These are phyloP conservation scores for Ceramica pisi DNA, from an alignment of 2,888 invertebrate species.

Conservation along the genomic window DNA sequence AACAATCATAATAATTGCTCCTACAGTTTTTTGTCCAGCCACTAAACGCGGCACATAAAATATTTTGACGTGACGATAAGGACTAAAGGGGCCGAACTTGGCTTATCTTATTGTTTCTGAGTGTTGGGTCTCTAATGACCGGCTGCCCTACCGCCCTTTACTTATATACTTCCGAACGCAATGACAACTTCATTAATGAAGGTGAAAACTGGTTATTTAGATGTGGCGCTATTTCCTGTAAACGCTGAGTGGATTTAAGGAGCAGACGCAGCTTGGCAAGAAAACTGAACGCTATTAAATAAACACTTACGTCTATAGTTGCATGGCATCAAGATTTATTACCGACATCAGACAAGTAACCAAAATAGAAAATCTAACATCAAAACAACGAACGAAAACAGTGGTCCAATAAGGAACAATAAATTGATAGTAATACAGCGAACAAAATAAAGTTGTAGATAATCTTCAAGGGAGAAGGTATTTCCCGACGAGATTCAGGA, in stretches of 20 bases:
- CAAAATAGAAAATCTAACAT: constrained; percentile 34
- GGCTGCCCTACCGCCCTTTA: constrained; percentile 72
- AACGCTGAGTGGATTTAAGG: constrained; percentile 6
- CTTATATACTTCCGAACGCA: constrained; percentile 73
- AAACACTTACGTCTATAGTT: background rate
- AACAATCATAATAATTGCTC: constrained; percentile 76
- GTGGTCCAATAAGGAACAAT: constrained; percentile 58
- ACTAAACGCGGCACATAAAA: constrained; percentile 85
- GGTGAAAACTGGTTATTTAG: constrained; percentile 52
- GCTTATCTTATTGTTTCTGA: constrained; percentile 86
- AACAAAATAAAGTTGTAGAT: constrained; percentile 67
- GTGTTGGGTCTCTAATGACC: constrained; percentile 86
- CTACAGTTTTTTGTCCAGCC: constrained; percentile 68
- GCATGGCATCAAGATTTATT: constrained; percentile 4
- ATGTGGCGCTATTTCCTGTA: constrained; percentile 14
- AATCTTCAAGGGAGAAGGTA: constrained; percentile 68
- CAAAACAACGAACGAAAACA: constrained; percentile 44
- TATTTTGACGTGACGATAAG: constrained; percentile 88
- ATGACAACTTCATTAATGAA: constrained; percentile 82
- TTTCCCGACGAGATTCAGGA: constrained; percentile 65
- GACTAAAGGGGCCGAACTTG: constrained; percentile 79
- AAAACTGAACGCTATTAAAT: background rate
- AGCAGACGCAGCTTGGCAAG: background rate
- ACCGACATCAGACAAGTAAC: background rate
- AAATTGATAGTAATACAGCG: constrained; percentile 66